A percentile compares a stretch with the other conserved stretches of the same genome.
These are phyloP conservation scores for Brienomyrus longianalis DNA, from an alignment of 2,113 vertebrate genomes.

Conservation along the genomic window DNA sequence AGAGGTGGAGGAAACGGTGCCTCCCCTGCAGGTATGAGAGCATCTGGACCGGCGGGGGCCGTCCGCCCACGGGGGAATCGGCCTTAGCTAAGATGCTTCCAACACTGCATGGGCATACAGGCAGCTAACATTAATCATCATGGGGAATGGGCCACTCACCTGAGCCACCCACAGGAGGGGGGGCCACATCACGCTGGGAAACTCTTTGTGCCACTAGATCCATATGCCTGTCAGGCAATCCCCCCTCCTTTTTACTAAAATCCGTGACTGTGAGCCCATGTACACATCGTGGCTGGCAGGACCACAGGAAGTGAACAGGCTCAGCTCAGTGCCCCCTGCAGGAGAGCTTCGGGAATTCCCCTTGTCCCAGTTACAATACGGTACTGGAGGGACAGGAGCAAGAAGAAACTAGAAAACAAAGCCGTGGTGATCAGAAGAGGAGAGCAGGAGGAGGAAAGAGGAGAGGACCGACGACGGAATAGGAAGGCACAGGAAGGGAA, in stretches of 20 bases:
- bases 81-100: neutral
- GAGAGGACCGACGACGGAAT: neutral
- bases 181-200: neutral
- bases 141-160: neutral
- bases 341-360: neutral
- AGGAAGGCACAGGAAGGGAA: neutral
- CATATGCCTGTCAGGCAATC: neutral
- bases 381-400: neutral
- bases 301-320: slow-evolving; percentile 21
- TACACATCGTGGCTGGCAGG: neutral
- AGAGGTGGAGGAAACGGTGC: neutral
- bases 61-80: neutral
- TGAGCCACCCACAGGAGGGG: neutral
- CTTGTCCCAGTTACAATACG: neutral
- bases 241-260: neutral
- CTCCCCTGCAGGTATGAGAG: neutral
- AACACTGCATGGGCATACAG: neutral
- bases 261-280: neutral
- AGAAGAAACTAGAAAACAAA: neutral
- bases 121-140: neutral
- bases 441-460: neutral
- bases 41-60: neutral
- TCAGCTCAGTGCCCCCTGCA: slow-evolving; percentile 5
- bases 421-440: neutral
- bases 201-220: neutral